Evolutionary conservation across 2,888 invertebrate genomes (phyloP).

Genomic region (Dicyrtoma fusca): DNA sequence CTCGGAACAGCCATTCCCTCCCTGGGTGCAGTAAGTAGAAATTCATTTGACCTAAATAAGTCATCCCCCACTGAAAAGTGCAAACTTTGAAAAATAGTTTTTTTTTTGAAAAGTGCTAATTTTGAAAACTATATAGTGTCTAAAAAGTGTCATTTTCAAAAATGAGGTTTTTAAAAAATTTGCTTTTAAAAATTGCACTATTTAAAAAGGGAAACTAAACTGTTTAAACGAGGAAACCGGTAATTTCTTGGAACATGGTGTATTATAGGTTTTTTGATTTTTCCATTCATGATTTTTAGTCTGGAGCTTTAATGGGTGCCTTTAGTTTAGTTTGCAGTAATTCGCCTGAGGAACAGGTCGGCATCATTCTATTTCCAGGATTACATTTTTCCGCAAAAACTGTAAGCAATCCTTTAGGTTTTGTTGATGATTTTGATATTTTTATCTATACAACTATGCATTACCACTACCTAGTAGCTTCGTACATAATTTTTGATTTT

Average conservation of each 20-base stretch:
- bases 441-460: too few species aligned
- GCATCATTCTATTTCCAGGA: constrained; percentile 87
- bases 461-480: too few species aligned
- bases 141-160: too few species aligned
- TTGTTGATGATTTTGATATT: too few species aligned
- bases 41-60: too few species aligned
- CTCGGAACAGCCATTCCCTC: constrained; percentile 75
- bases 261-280: neutral
- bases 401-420: constrained; percentile 63
- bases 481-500: too few species aligned
- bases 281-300: constrained; percentile 67
- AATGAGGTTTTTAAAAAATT: neutral
- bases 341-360: constrained; percentile 84
- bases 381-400: constrained; percentile 83
- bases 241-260: too few species aligned
- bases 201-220: neutral
- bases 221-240: too few species aligned
- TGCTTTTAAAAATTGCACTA: too few species aligned
- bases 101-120: too few species aligned
- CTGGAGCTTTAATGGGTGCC: constrained; percentile 92
- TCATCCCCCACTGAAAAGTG: too few species aligned
- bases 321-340: constrained; percentile 84
- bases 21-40: constrained; percentile 87
- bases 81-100: too few species aligned
- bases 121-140: constrained; percentile 35